Conservation (phyloP, 2,888 invertebrate species). For the Rapana venosa region DNA sequence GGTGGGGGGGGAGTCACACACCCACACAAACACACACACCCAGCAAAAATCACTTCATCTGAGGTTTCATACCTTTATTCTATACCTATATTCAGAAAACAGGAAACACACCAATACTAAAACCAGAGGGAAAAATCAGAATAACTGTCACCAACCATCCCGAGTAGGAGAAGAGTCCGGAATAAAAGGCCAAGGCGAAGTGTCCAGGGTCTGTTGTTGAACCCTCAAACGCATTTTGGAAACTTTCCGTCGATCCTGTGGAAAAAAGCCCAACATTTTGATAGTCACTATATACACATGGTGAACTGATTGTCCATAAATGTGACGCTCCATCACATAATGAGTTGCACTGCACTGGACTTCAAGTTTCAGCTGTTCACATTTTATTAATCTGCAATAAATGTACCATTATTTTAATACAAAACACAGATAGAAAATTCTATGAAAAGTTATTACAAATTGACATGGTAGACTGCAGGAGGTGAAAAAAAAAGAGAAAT, state of each 20-base stretch:
- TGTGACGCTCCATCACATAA: too few species aligned
- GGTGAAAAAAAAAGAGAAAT: too few species aligned
- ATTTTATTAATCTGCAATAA: too few species aligned
- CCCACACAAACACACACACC: too few species aligned
- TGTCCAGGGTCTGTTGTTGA: slow-evolving; percentile 68
- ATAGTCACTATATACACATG: background rate
- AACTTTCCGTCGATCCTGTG: slow-evolving; percentile 84
- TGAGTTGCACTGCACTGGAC: too few species aligned
- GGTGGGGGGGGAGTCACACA: too few species aligned
- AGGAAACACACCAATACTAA: background rate
- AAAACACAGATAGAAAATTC: too few species aligned
- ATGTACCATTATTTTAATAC: too few species aligned
- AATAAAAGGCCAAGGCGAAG: slow-evolving; percentile 76
- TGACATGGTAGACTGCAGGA: too few species aligned
- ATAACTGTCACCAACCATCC: slow-evolving; percentile 72
- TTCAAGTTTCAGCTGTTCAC: too few species aligned
- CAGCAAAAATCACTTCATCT: background rate
- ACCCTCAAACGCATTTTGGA: slow-evolving; percentile 65
- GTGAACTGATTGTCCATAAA: too few species aligned
- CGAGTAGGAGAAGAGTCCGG: slow-evolving; percentile 78
- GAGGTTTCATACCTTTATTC: background rate
- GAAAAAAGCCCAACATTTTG: slow-evolving; percentile 31
- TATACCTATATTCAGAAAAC: background rate
- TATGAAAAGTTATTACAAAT: too few species aligned
- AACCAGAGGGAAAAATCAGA: background rate